Evolutionary conservation across 2,888 invertebrate genomes (phyloP), one percentile per base, ranked within the genome.

Genomic region (Belgica antarctica): DNA sequence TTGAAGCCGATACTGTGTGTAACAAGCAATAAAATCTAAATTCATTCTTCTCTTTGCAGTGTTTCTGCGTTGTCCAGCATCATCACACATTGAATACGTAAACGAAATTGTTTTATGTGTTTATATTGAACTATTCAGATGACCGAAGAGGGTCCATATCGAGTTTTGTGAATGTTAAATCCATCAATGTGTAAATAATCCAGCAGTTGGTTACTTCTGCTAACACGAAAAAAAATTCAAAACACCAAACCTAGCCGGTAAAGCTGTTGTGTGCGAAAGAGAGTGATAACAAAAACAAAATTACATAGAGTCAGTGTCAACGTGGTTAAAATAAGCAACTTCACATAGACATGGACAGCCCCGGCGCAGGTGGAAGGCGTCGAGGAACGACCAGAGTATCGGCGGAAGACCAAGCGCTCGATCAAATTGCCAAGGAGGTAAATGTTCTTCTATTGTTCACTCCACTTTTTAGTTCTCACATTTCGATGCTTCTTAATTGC

Each of bases 351-450:
- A 80, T 80, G 80, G 80, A 80, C 74, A 78, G 76, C 73, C 76
- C 78, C 73, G 78, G 76, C 73, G 77, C 77, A 73, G 78, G 78
- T 73, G 87, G 87, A 78, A 84, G 92, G 81, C 85, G 91, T 83
- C 86, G 92, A 83, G 85, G 89, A 83, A 87, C 90, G 81, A 82
- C 89, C 74, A 90, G 94, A 81, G 91, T 94, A 76, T 89, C 93
- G 66, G 96, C 95, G n/a, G 97, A 97, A 82, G 96, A 97, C 82
- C 94, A 96, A 80, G 96, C 96, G 63, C 86, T 97, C 71, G 96
- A 96, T 82, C 93, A 94, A 82, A 96, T 97, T 75, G 96, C 96
- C 68, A 92, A 92, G 85, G 96, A 97, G 92, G 97, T 96, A 84
- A 52, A 52, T 3, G 52, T 22, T 52, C 10, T 34, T 8, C 7